Conservation (phyloP, 2,797 vertebrate genomes). For the Lates japonicus region DNA sequence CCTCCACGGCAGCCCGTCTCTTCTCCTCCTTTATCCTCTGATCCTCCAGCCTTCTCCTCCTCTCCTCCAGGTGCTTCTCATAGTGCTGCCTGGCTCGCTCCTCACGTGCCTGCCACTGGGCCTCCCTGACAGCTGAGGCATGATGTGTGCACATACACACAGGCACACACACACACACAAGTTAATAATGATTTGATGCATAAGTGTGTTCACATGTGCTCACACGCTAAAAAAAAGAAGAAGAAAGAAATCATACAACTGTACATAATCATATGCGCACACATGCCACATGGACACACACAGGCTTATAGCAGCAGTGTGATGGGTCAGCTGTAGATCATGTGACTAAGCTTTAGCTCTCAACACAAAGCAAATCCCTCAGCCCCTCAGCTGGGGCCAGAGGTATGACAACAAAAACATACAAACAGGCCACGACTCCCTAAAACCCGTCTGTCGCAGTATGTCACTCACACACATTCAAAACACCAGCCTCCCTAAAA, state of each 20-base stretch:
- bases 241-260: neutral
- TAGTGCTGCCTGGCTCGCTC: conserved; percentile 92
- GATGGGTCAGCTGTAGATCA: conserved; percentile 69
- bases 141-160: neutral
- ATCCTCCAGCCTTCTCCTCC: conserved; percentile 91
- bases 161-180: conserved; percentile 1
- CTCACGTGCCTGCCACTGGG: conserved; percentile 91
- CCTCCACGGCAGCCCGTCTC: conserved; percentile 92
- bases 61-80: conserved; percentile 93
- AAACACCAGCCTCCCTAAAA: conserved; percentile 54
- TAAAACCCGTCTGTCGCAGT: conserved; percentile 10
- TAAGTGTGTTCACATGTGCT: conserved; percentile 7
- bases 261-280: conserved; percentile 16
- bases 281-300: conserved; percentile 1
- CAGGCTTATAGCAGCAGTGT: conserved; percentile 51
- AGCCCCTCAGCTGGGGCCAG: conserved; percentile 36
- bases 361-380: conserved; percentile 68
- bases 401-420: conserved; percentile 35
- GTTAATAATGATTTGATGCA: conserved; percentile 8
- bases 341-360: conserved; percentile 72
- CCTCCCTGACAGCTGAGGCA: conserved; percentile 89
- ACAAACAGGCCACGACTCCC: neutral
- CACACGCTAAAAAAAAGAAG: neutral
- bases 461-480: conserved; percentile 17
- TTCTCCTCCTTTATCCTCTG: conserved; percentile 93